Conservation (phyloP, 1,140 invertebrate species). For the Eriocheir sinensis region DNA sequence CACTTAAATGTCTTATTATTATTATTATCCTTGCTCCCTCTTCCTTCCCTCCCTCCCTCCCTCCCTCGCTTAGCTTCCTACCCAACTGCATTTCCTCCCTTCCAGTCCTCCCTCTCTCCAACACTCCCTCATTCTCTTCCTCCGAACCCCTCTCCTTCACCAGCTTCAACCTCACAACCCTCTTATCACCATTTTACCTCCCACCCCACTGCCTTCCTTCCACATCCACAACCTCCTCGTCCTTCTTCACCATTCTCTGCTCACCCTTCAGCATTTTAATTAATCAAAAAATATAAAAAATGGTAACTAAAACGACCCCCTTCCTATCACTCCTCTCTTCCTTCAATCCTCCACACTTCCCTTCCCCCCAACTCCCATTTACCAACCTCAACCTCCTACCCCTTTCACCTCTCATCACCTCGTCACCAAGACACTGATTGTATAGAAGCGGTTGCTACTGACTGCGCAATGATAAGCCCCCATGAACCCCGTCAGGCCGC, state of each 20-base stretch:
- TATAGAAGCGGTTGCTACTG: background rate
- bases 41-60: too few species aligned
- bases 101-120: background rate
- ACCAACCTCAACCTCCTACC: background rate
- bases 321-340: background rate
- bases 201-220: background rate
- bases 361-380: background rate
- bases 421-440: background rate
- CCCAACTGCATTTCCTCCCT: background rate
- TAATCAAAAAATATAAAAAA: too few species aligned
- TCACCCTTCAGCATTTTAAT: too few species aligned
- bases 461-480: background rate
- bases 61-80: background rate
- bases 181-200: background rate
- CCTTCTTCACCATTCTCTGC: background rate
- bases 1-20: background rate
- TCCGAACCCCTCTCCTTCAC: background rate
- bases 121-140: background rate
- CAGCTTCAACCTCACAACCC: background rate
- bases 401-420: background rate
- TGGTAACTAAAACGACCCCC: background rate
- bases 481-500: background rate
- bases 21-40: background rate
- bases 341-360: background rate
- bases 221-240: background rate